phyloP scores from a whole-genome alignment of 2,888 invertebrate species.

The Pandemis cinnamomeana region DNA sequence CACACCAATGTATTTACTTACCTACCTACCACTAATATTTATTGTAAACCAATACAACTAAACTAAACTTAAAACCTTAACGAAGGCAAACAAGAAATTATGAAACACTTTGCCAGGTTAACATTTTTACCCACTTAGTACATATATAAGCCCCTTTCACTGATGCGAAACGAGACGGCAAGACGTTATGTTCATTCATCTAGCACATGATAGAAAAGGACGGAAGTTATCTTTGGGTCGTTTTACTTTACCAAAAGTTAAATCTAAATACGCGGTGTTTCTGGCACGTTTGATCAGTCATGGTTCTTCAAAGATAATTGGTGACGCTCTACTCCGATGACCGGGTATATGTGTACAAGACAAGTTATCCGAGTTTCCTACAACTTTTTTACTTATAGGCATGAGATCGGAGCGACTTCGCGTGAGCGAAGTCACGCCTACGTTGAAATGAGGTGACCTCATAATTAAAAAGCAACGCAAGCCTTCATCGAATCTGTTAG shows the following conservation, averaged over 20 bases:
- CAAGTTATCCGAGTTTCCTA: neutral
- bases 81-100: neutral
- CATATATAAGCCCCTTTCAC: constrained; percentile 61
- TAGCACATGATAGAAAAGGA: constrained; percentile 46
- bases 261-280: constrained; percentile 20
- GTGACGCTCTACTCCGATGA: constrained; percentile 12
- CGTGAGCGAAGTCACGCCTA: constrained; percentile 37
- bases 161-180: constrained; percentile 49
- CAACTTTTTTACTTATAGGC: constrained; percentile 19
- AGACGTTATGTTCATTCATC: constrained; percentile 51
- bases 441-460: constrained; percentile 37
- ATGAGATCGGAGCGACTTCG: constrained; percentile 35
- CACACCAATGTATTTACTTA: neutral
- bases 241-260: constrained; percentile 20
- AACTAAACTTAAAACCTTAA: neutral
- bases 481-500: constrained; percentile 37
- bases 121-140: constrained; percentile 47
- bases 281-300: constrained; percentile 14
- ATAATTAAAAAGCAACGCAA: constrained; percentile 40
- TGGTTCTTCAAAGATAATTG: neutral
- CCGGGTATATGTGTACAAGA: neutral
- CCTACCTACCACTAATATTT: neutral
- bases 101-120: constrained; percentile 24
- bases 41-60: neutral
- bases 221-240: constrained; percentile 6